Conservation (phyloP, 2,797 vertebrate species). For the Garrulus glandarius region DNA sequence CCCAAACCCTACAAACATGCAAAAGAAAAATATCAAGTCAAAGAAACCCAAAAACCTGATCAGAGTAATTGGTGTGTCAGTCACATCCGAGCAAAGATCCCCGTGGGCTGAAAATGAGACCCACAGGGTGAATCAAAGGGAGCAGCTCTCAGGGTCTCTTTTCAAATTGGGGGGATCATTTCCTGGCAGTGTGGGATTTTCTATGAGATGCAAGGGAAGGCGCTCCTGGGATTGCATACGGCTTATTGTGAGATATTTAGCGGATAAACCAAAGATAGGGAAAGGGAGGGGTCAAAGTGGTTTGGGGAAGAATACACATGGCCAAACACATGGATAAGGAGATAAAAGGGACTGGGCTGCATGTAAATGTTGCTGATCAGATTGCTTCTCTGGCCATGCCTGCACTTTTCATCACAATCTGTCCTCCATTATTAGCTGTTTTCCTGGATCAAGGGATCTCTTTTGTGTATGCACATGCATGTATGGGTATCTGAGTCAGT, state of each 20-base stretch:
- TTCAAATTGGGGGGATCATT: neutral
- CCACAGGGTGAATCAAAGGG: neutral
- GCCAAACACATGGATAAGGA: neutral
- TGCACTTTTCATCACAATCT: neutral
- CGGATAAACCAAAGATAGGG: neutral
- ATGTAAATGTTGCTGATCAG: neutral
- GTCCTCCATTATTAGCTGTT: neutral
- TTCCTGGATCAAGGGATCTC: neutral
- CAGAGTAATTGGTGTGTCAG: neutral
- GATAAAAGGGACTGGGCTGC: neutral
- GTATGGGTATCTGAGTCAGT: neutral
- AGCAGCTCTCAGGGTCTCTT: neutral
- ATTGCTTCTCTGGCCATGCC: neutral
- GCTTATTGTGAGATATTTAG: neutral
- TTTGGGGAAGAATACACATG: neutral
- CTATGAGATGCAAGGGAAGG: neutral
- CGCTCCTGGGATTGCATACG: rapidly evolving
- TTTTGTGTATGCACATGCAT: neutral
- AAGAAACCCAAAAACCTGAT: neutral
- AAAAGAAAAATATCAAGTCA: neutral
- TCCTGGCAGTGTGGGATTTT: neutral
- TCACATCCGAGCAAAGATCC: neutral
- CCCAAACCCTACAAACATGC: neutral
- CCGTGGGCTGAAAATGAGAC: neutral
- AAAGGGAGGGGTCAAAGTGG: neutral